phyloP scores from a whole-genome alignment of 2,113 vertebrate species.

The Illadopsis cleaveri region DNA sequence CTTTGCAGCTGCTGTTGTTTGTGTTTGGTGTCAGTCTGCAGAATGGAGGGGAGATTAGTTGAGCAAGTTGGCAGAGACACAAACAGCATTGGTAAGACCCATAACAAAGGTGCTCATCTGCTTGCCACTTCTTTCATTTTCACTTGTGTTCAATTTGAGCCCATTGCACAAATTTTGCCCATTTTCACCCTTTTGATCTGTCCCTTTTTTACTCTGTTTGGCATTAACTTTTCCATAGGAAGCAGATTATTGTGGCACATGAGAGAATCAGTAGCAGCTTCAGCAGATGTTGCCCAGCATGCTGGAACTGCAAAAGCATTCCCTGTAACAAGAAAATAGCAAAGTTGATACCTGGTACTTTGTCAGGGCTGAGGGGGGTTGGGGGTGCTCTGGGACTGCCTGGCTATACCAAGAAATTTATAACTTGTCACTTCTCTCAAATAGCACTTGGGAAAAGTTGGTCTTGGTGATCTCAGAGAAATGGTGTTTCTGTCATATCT shows the following conservation, averaged over 20 bases:
- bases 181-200: background rate
- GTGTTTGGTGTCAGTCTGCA: background rate
- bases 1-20: slow-evolving; percentile 36
- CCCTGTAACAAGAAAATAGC: background rate
- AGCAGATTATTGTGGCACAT: background rate
- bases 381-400: background rate
- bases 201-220: background rate
- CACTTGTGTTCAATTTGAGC: background rate
- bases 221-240: background rate
- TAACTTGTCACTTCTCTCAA: background rate
- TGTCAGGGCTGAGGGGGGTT: background rate
- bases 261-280: background rate
- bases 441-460: background rate
- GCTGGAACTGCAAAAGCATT: background rate
- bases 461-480: background rate
- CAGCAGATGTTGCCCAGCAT: slow-evolving; percentile 42
- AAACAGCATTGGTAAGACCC: background rate
- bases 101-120: background rate
- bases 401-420: background rate
- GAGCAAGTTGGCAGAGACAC: slow-evolving; percentile 4
- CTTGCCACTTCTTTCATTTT: background rate
- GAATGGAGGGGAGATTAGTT: slow-evolving; percentile 29
- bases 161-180: background rate
- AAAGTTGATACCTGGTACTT: background rate
- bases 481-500: background rate